Evolutionary conservation across 35 echinoderm and acorn worm genomes (phyloP).

Genomic region (Eucidaris tribuloides): DNA sequence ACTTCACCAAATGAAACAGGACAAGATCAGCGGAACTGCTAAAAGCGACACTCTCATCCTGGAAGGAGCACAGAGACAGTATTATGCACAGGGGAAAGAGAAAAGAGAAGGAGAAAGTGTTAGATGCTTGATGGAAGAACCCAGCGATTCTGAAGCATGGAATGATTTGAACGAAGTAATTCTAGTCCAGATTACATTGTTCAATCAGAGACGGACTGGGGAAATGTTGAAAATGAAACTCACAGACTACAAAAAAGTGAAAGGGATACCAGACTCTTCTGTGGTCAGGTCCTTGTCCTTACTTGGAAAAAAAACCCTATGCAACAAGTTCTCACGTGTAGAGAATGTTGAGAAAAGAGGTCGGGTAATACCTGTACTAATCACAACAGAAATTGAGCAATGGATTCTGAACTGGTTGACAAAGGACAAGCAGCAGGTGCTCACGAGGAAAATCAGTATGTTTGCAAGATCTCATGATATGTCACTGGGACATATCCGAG

Average conservation of each 20-base stretch:
- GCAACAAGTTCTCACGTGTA: slow-evolving; percentile 20
- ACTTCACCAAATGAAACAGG: slow-evolving; percentile 44
- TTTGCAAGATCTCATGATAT: slow-evolving; percentile 49
- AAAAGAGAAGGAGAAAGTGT: slow-evolving; percentile 1
- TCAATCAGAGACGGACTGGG: slow-evolving; percentile 59
- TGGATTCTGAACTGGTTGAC: slow-evolving; percentile 33
- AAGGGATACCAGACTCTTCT: slow-evolving; percentile 2
- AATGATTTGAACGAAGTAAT: slow-evolving; percentile 46
- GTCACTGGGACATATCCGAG: slow-evolving; percentile 53
- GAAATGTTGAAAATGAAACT: slow-evolving; percentile 62
- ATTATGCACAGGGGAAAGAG: slow-evolving; percentile 47
- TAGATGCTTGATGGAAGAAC: neutral
- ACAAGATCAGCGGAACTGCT: slow-evolving; percentile 30
- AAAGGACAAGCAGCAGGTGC: slow-evolving; percentile 21
- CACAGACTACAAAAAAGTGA: slow-evolving; percentile 29
- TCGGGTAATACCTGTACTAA: slow-evolving; percentile 52
- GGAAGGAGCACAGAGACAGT: slow-evolving; percentile 31
- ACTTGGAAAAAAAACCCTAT: slow-evolving; percentile 56
- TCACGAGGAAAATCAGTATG: slow-evolving; percentile 43
- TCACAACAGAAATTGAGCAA: slow-evolving; percentile 49
- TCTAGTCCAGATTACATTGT: slow-evolving; percentile 45
- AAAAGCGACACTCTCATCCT: slow-evolving; percentile 59
- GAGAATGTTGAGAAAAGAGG: slow-evolving; percentile 70
- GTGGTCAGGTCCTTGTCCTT: slow-evolving; percentile 8
- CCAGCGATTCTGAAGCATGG: slow-evolving; percentile 44